Base-by-base conservation (phyloP, 2,113 vertebrate species). In the Gyps fulvus region DNA sequence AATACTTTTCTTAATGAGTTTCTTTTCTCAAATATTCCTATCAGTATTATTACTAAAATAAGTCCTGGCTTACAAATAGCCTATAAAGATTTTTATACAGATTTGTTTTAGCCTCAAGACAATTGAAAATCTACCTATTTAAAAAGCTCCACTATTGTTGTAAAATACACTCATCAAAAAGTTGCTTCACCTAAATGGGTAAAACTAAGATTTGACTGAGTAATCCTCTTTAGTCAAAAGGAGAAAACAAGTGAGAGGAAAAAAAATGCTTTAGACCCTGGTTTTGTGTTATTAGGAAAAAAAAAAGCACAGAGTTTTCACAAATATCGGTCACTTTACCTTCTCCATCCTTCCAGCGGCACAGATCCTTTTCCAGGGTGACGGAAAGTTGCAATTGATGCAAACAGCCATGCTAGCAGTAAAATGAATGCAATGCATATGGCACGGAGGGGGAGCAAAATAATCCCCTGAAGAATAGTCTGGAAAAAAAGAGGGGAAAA, bases 321-420 rank as follows among this genome's bases (percentile, higher is more conserved):
- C 36, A 69, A 66, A 87, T 57, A 52, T 6, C 32, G 38, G 70
- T 81, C 67, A 34, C 26, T 54, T 98, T 99, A 99, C 99, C 99
- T 98, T 98, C 98, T 99, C 99, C 99, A 99, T 87, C 99, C 99
- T 38, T 90, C 97, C 94, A 99, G 96, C 1, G 99, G 99, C 69
- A 98, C 97, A 3, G 97, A 96, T 90, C 97, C 98, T 97, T 98
- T 99, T 84, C 98, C 96, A 26, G 98, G 98, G 83, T 96, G 97
- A 91, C 88, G 92, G 65, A 97, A 98, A 62, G 99, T 99, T 91
- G 98, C 98, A 49, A 99, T 43, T 32, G 97, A 92, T 34, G 99
- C 98, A 77, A 99, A 98, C 2, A 98, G 98, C 99, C 99, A 99
- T 6, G 98, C 98, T 66, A 99, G 90, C 92, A 99, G 90, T 52